Conservation (phyloP, 2,113 vertebrate species). For the Boulengeromyrus knoepffleri region DNA sequence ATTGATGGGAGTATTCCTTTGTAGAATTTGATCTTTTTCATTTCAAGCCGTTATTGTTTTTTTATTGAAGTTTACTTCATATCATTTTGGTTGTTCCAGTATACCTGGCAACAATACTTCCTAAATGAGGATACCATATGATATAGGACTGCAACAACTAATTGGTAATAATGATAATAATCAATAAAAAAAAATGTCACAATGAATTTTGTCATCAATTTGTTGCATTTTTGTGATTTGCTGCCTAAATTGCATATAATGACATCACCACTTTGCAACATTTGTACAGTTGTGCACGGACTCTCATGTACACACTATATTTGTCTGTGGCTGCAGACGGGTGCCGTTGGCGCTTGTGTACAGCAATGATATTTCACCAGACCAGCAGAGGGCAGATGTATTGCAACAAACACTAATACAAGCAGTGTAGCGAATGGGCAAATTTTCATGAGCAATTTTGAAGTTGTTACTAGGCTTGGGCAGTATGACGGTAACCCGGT, state of each 20-base stretch:
- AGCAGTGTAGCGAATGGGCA: neutral
- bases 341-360: neutral
- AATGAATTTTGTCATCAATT: neutral
- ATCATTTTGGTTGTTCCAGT: neutral
- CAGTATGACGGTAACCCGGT: neutral
- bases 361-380: neutral
- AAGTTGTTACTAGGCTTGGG: neutral
- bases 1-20: neutral
- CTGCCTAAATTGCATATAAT: neutral
- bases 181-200: neutral
- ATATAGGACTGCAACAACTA: neutral
- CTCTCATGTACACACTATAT: neutral
- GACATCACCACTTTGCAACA: neutral
- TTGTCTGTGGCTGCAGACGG: neutral
- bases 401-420: neutral
- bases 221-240: neutral
- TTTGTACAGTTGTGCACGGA: neutral
- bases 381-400: neutral
- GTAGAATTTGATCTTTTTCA: neutral
- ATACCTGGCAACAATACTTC: neutral
- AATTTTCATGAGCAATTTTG: neutral
- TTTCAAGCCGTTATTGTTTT: conserved; percentile 16
- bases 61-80: neutral
- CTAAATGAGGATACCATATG: neutral
- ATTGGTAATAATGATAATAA: neutral